phyloP scores from a whole-genome alignment of 2,113 vertebrate genomes.

The Mellivora capensis region DNA sequence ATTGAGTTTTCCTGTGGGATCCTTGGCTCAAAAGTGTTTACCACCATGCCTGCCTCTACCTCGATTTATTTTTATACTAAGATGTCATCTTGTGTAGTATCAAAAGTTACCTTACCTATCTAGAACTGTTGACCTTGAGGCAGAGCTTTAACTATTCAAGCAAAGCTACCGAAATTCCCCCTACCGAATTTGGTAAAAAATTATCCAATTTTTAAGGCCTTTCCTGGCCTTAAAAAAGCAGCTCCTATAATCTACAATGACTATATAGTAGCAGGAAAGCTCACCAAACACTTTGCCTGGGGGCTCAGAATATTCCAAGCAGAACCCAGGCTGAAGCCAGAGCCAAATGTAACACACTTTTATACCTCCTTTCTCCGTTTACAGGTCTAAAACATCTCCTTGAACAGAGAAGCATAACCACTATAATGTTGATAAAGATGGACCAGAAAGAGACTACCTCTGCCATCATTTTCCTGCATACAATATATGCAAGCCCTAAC shows the following conservation, averaged over 20 bases:
- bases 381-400: conserved; percentile 45
- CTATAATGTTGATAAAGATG: background rate
- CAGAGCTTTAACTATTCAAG: background rate
- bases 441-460: background rate
- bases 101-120: background rate
- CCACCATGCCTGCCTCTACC: background rate
- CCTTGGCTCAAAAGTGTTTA: background rate
- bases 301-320: background rate
- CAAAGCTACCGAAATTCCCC: background rate
- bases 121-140: background rate
- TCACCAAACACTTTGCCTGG: background rate
- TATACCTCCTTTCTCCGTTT: background rate
- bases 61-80: background rate
- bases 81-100: background rate
- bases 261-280: background rate
- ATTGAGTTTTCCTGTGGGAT: background rate
- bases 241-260: background rate
- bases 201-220: background rate
- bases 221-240: background rate
- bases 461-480: background rate
- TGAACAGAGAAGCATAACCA: conserved; percentile 1
- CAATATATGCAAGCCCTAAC: background rate
- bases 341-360: background rate
- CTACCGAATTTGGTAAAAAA: too few relatives aligned
- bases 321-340: background rate